phyloP scores from a whole-genome alignment of 2,888 invertebrate species.

The Standfussiana lucernea region DNA sequence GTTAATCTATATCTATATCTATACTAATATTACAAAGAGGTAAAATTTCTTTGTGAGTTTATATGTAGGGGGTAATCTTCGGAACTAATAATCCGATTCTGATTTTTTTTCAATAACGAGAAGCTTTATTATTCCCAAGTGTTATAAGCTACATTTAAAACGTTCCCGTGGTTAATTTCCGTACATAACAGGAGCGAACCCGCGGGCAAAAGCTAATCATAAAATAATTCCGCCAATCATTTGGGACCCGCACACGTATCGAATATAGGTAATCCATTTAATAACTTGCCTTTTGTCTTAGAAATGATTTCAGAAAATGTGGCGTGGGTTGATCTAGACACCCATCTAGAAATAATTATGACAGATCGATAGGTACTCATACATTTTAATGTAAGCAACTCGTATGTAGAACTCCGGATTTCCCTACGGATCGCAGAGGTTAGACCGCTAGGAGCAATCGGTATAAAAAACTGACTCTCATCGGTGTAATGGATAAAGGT shows the following conservation, averaged over 20 bases:
- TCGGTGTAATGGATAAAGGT: not conserved
- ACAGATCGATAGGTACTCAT: conserved; percentile 1
- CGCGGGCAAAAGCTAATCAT: not conserved
- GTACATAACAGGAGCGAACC: no score
- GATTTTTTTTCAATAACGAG: no score
- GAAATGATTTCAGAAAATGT: not conserved
- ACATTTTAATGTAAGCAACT: conserved; percentile 16
- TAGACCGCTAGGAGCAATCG: conserved; percentile 24
- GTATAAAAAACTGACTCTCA: conserved; percentile 15
- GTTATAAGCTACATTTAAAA: no score
- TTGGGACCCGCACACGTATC: not conserved
- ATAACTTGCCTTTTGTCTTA: not conserved
- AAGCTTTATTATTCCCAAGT: no score
- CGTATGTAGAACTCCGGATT: conserved; percentile 23
- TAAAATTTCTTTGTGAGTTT: no score
- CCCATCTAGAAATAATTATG: not conserved
- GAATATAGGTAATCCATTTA: not conserved
- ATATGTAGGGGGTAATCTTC: no score
- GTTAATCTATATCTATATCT: no score
- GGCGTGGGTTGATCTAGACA: not conserved
- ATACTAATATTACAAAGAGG: no score
- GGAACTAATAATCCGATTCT: no score
- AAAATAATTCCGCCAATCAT: not conserved
- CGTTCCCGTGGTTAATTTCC: no score
- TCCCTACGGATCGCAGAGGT: conserved; percentile 21